Base-by-base conservation (phyloP, 2,113 vertebrate species). In the Thomomys bottae region DNA sequence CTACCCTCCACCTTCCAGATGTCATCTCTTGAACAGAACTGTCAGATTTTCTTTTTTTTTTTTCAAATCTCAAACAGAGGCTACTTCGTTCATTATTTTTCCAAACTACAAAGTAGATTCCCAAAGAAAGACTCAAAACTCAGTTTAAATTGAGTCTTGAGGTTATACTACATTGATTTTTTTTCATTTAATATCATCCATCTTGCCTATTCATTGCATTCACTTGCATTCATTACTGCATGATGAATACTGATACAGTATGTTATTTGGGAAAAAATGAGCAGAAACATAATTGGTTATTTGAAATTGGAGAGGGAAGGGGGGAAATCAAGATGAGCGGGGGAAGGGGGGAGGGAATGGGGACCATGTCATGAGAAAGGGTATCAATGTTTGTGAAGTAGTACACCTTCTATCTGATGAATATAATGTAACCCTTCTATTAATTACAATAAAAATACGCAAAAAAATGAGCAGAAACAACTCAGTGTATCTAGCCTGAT, bases 381-480 rank as follows among this genome's bases (percentile, higher is more conserved):
- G n/a, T n/a, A n/a, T n/a, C n/a, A n/a, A n/a, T n/a, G n/a, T n/a
- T n/a, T n/a, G n/a, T n/a, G n/a, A n/a, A n/a, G n/a, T n/a, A n/a
- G n/a, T n/a, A n/a, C n/a, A n/a, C n/a, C n/a, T n/a, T n/a, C n/a
- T n/a, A n/a, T n/a, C n/a, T n/a, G n/a, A n/a, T n/a, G n/a, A n/a
- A n/a, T n/a, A n/a, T n/a, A n/a, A n/a, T n/a, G n/a, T n/a, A n/a
- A n/a, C n/a, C n/a, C n/a, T n/a, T n/a, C n/a, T n/a, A n/a, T n/a
- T n/a, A n/a, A n/a, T n/a, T n/a, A n/a, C n/a, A n/a, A n/a, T n/a
- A n/a, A n/a, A n/a, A n/a, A n/a, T n/a, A n/a, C n/a, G n/a, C n/a
- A n/a, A n/a, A 79, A 67, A 68, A 7, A 70, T 49, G 49, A 92
- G 59, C 70, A 88, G 64, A 91, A 92, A 87, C 78, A 84, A 57